Conservation (phyloP, 2,888 invertebrate species). For the Hipparchia semele region DNA sequence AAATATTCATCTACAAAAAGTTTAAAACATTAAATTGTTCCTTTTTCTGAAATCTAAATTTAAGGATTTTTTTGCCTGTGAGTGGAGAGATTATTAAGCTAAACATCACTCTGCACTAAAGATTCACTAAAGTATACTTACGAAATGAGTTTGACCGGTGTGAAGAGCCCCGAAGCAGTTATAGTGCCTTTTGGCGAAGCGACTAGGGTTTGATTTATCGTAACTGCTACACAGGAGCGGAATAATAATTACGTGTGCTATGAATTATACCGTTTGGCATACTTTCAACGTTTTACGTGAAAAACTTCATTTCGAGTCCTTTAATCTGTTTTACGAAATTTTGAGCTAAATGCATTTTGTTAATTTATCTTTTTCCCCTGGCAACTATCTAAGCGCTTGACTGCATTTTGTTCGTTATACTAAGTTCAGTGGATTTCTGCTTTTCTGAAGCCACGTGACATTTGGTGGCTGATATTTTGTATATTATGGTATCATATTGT, state of each 20-base stretch:
- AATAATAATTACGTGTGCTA: slow-evolving; percentile 26
- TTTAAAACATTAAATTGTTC: no score
- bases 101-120: neutral
- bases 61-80: neutral
- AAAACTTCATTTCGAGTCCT: slow-evolving; percentile 13
- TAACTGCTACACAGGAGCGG: slow-evolving; percentile 27
- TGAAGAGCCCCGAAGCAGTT: slow-evolving; percentile 23
- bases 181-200: slow-evolving; percentile 29
- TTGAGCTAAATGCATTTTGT: neutral
- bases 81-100: neutral
- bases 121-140: neutral
- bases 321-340: slow-evolving; percentile 15
- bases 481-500: no score
- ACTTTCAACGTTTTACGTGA: slow-evolving; percentile 22
- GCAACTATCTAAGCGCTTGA: no score
- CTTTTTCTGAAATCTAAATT: no score
- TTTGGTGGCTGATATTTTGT: no score
- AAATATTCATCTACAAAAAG: no score
- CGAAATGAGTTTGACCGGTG: slow-evolving; percentile 6
- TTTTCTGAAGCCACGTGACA: no score
- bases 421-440: no score
- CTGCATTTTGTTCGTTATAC: neutral
- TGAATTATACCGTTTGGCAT: slow-evolving; percentile 25
- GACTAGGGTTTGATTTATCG: slow-evolving; percentile 27
- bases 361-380: neutral